Conservation (phyloP, 2,888 invertebrate genomes). For the Saturnia pavonia region DNA sequence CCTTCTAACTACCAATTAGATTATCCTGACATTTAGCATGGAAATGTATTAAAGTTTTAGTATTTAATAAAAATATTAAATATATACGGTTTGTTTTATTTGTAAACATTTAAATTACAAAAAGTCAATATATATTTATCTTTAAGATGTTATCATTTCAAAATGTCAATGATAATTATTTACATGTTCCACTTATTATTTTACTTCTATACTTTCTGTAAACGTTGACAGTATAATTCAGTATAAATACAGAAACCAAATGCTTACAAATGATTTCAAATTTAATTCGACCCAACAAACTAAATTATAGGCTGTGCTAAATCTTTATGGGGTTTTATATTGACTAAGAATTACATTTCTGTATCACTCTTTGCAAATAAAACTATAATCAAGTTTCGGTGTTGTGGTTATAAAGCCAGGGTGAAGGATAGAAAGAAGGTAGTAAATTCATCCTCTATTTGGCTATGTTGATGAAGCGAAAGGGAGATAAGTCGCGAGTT, state of each 20-base stretch:
- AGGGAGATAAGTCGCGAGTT: conserved; percentile 63
- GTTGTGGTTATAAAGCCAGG: background rate
- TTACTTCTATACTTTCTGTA: background rate
- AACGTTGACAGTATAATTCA: background rate
- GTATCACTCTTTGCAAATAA: background rate
- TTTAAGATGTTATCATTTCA: background rate
- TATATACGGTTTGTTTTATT: background rate
- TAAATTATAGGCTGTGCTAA: too few relatives aligned
- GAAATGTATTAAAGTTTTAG: background rate
- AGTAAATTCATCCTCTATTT: background rate
- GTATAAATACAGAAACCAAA: background rate
- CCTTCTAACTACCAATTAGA: background rate
- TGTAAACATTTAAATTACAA: background rate
- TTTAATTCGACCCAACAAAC: background rate
- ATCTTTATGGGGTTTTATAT: background rate
- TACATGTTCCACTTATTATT: background rate
- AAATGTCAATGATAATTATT: background rate
- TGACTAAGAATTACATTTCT: background rate
- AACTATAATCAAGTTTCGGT: background rate
- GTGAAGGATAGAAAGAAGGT: too few relatives aligned
- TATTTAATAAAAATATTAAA: background rate
- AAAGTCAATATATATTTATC: background rate
- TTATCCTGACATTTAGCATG: background rate
- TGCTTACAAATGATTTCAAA: background rate
- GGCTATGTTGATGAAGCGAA: conserved; percentile 35